Evolutionary conservation across 2,797 vertebrate genomes (phyloP), one percentile per base, ranked within the genome.

Genomic region (Brotula barbata): DNA sequence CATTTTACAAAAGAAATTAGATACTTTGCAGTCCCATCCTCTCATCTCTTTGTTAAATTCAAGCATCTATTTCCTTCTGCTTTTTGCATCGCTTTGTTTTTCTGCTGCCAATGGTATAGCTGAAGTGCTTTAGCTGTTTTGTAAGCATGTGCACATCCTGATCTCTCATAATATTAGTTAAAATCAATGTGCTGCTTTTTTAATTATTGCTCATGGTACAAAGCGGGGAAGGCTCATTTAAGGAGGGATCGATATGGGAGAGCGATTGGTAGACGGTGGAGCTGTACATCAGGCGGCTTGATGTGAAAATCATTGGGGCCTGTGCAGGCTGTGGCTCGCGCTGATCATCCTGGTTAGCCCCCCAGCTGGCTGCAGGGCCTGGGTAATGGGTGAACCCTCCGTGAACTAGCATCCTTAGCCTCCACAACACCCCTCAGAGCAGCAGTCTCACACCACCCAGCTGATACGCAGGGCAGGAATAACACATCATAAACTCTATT

Each of bases 161-260:
- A 95, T 93, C 95, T 95, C 95, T 98, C 96, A 98, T 98, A 98
- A 99, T 99, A 99, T 99, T 99, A 98, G 95, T 96, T 96, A 95
- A 95, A 98, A 99, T 98, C 97, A 98, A 98, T 99, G 96, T 92
- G 93, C 95, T 98, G 95, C 95, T 98, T 98, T 99, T 99, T 99
- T 97, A 99, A 99, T 99, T 98, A 98, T 99, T 98, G 97, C 96
- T 98, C 96, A 98, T 99, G 97, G 94, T 99, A 97, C 94, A 97
- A 97, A 98, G 97, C 96, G 89, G 92, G 93, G 94, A 96, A 97
- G 95, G 96, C 94, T 99, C 95, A 98, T 97, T 98, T 98, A 97
- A 93, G 93, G 87, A 84, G 66, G 88, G 94, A 95, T 99, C 95
- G 92, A 99, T 99, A 93, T 92, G 90, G 92, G 92, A 93, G 94